These are phyloP conservation scores for Smutsia temminckii DNA, from an alignment of 2,797 vertebrate species.

Conservation along the genomic window DNA sequence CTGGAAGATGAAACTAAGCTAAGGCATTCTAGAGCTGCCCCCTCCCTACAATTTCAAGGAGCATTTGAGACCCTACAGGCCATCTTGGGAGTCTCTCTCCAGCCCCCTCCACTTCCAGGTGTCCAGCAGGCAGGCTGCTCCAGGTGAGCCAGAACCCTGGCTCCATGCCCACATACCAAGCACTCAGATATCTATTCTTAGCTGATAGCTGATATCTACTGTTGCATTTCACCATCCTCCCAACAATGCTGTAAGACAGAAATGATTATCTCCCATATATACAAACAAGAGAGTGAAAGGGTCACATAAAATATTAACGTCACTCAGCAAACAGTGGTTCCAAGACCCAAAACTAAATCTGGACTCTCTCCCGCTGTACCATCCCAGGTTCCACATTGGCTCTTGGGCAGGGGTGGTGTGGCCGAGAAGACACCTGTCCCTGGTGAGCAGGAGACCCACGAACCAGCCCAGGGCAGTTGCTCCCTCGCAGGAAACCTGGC, in stretches of 20 bases:
- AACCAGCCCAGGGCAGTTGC: neutral
- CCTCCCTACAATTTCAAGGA: neutral
- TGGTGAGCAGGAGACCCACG: neutral
- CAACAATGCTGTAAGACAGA: neutral
- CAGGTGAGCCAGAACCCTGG: neutral
- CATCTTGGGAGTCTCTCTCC: neutral
- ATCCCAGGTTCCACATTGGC: rapidly evolving
- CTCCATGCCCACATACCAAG: neutral
- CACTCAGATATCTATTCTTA: neutral
- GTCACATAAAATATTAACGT: neutral
- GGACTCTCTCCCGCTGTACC: neutral
- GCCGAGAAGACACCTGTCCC: neutral
- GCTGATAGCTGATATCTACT: neutral
- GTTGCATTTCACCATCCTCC: neutral
- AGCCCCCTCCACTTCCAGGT: neutral
- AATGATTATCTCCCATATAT: neutral
- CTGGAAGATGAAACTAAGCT: neutral
- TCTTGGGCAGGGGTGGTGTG: neutral
- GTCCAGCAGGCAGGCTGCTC: neutral
- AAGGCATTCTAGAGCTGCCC: neutral
- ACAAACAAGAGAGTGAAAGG: neutral
- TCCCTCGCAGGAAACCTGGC: neutral
- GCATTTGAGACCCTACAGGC: neutral
- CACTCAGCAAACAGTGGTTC: neutral
- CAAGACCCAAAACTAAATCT: neutral